Evolutionary conservation across 2,888 invertebrate genomes (phyloP).

Genomic region (Melieria crassipennis): DNA sequence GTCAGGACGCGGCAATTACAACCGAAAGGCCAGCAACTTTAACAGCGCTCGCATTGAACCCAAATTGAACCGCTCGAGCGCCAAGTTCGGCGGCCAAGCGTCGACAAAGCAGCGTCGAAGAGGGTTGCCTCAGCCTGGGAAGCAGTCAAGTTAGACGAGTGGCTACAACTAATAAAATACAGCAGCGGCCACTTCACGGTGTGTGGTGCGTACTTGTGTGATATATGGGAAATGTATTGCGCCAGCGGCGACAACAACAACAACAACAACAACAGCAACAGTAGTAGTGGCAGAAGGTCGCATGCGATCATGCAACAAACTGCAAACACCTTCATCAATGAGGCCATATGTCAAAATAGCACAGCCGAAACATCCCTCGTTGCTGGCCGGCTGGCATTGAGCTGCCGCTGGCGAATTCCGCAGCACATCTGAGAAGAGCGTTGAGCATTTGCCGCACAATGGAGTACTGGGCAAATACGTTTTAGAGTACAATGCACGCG

Average conservation of each 20-base stretch:
- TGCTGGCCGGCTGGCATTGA: background rate
- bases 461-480: conserved; percentile 46
- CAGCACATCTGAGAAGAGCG: background rate
- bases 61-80: too few relatives aligned
- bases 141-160: too few relatives aligned
- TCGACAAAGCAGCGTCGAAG: too few relatives aligned
- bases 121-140: conserved; percentile 36
- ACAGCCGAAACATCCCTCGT: background rate
- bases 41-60: too few relatives aligned
- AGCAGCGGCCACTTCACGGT: conserved; percentile 24
- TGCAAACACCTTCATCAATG: conserved; percentile 49
- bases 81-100: too few relatives aligned
- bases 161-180: conserved; percentile 44
- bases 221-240: conserved; percentile 8
- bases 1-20: background rate
- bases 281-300: conserved; percentile 41
- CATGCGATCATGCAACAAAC: conserved; percentile 36
- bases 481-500: conserved; percentile 48
- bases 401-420: background rate
- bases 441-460: conserved; percentile 40
- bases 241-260: too few relatives aligned
- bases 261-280: too few relatives aligned
- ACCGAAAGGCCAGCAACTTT: too few relatives aligned
- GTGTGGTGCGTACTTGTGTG: too few relatives aligned
- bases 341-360: conserved; percentile 62